Evolutionary conservation across 2,797 vertebrate genomes (phyloP).

Genomic region (Rhabdomys pumilio): DNA sequence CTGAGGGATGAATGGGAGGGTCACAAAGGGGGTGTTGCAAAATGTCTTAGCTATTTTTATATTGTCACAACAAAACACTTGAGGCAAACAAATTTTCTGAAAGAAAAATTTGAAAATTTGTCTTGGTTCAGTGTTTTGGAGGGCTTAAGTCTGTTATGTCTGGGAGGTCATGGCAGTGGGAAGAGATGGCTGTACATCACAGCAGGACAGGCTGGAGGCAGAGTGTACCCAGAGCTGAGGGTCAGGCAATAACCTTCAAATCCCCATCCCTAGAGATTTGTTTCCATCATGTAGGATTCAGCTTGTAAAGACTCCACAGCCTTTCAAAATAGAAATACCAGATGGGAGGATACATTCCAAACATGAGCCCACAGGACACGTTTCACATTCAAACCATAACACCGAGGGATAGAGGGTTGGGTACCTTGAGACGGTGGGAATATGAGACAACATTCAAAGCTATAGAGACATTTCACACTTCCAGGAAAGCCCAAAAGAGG

Average conservation of each 20-base stretch:
- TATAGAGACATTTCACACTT: not conserved
- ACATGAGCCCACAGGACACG: not conserved
- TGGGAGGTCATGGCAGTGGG: not conserved
- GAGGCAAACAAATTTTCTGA: not conserved
- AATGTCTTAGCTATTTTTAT: not conserved
- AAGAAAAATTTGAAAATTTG: not conserved
- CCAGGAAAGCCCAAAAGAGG: not conserved
- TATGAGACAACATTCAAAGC: not conserved
- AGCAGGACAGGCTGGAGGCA: not conserved
- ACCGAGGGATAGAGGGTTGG: not conserved
- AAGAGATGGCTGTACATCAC: not conserved
- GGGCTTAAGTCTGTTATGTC: not conserved
- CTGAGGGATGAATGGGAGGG: not conserved
- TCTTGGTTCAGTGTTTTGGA: not conserved
- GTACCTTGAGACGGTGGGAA: not conserved
- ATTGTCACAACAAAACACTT: not conserved
- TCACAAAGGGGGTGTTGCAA: too few species aligned
- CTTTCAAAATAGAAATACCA: not conserved
- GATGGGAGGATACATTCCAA: not conserved
- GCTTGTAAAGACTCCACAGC: not conserved
- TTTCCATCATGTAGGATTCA: not conserved
- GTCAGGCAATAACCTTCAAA: not conserved
- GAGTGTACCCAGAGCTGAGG: not conserved
- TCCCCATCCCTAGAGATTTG: not conserved
- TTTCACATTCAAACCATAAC: not conserved